Percentiles rank a stretch among this genome's conserved stretches.
These are phyloP conservation scores for Philaethria dido DNA, from an alignment of 2,888 invertebrate genomes.

Conservation along the genomic window DNA sequence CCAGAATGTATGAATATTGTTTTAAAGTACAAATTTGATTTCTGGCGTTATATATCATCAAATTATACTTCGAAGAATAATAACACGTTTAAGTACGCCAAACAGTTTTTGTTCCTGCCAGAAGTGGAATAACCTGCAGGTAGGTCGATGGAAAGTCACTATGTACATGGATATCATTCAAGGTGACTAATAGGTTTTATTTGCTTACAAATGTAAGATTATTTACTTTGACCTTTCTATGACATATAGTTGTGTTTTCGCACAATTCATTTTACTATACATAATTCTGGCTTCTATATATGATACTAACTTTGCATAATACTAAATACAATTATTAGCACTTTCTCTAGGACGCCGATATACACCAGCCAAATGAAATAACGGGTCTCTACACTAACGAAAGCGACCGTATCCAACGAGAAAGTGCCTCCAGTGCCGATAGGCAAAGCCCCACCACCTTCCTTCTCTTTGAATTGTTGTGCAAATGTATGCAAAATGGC, in stretches of 20 bases:
- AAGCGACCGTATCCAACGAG: constrained; percentile 79
- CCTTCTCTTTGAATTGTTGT: constrained; percentile 76
- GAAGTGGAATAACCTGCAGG: constrained; percentile 75
- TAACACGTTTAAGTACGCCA: constrained; percentile 49
- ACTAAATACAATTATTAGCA: constrained; percentile 68
- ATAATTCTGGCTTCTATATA: background rate
- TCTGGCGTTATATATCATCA: constrained; percentile 23
- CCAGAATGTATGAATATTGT: background rate
- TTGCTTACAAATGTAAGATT: constrained; percentile 26
- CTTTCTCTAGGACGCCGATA: constrained; percentile 71
- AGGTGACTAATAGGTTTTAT: constrained; percentile 60
- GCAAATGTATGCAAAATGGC: constrained; percentile 67
- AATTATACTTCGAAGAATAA: constrained; percentile 57
- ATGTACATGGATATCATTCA: constrained; percentile 56
- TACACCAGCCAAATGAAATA: constrained; percentile 82
- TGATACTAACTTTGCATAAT: constrained; percentile 62
- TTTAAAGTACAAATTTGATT: constrained; percentile 10
- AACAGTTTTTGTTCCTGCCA: constrained; percentile 66
- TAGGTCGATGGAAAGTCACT: constrained; percentile 76
- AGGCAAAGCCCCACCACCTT: constrained; percentile 49
- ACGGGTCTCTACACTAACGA: constrained; percentile 75
- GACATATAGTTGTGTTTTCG: constrained; percentile 5
- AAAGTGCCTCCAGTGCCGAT: constrained; percentile 67
- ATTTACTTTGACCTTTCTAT: constrained; percentile 12
- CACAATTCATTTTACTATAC: background rate